Percentiles rank a stretch among this genome's conserved stretches.
Evolutionary conservation across 2,113 vertebrate genomes (phyloP).

Genomic region (Crotalus viridis): DNA sequence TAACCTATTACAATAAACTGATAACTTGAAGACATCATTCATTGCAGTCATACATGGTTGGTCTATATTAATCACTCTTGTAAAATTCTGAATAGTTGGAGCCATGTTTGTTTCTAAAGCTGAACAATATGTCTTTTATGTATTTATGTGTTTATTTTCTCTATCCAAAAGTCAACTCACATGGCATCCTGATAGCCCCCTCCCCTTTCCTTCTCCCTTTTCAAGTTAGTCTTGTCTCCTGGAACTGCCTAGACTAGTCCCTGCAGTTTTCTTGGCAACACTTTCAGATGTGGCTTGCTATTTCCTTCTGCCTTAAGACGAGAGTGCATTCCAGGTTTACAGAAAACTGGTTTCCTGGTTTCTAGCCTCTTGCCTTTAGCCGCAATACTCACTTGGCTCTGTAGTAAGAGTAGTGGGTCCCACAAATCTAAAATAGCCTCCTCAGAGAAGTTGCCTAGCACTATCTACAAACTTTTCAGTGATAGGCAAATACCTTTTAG

Average conservation of each 20-base stretch:
- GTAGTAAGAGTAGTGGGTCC: background rate
- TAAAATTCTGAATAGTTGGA: background rate
- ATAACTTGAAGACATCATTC: background rate
- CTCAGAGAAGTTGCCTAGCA: background rate
- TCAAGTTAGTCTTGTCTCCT: background rate
- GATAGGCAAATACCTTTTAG: background rate
- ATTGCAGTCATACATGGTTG: background rate
- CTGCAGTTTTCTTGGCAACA: background rate
- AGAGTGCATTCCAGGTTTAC: background rate
- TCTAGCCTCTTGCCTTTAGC: background rate
- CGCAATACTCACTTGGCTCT: background rate
- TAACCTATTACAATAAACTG: background rate
- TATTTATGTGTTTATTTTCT: background rate
- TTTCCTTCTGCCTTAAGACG: background rate
- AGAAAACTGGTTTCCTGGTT: background rate
- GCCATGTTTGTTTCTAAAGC: background rate
- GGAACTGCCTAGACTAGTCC: background rate
- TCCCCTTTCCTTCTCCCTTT: background rate
- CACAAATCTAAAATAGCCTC: background rate
- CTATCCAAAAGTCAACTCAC: background rate
- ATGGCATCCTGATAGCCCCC: background rate
- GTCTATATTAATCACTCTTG: background rate
- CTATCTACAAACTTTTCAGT: background rate
- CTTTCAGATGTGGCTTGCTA: background rate
- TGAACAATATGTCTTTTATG: background rate